Percentiles rank a stretch among this genome's conserved stretches.
phyloP scores from a whole-genome alignment of 2,113 vertebrate species.

The Ptilonorhynchus violaceus region DNA sequence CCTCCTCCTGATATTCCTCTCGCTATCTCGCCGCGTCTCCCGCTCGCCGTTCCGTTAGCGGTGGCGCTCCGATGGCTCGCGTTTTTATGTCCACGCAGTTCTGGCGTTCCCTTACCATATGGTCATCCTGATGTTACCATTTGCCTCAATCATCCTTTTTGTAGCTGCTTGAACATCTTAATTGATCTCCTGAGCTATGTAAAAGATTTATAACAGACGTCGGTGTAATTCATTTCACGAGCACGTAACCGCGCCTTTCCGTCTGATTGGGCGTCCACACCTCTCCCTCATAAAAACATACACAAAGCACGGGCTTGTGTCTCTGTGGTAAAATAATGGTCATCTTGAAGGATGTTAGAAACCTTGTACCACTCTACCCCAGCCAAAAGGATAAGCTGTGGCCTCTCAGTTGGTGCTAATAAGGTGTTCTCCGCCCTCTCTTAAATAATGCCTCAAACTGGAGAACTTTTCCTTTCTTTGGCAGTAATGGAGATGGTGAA shows the following conservation, averaged over 20 bases:
- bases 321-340: conserved; percentile 29
- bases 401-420: neutral
- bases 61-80: conserved; percentile 44
- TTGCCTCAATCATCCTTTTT: conserved; percentile 83
- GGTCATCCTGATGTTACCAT: conserved; percentile 82
- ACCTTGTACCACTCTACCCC: neutral
- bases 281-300: neutral
- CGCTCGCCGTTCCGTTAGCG: neutral
- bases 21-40: neutral
- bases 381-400: neutral
- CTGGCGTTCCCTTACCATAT: conserved; percentile 77
- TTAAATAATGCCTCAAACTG: neutral
- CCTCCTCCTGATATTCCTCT: conserved; percentile 51
- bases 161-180: conserved; percentile 80
- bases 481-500: neutral
- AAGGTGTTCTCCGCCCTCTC: neutral
- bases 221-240: conserved; percentile 59
- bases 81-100: conserved; percentile 73
- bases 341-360: conserved; percentile 24
- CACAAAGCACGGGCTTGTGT: neutral
- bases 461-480: neutral
- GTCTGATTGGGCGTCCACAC: neutral
- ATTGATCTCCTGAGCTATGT: conserved; percentile 82
- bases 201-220: conserved; percentile 76
- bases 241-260: conserved; percentile 7